These are phyloP conservation scores for Tadarida brasiliensis DNA, from an alignment of 2,797 vertebrate genomes.

Conservation along the genomic window DNA sequence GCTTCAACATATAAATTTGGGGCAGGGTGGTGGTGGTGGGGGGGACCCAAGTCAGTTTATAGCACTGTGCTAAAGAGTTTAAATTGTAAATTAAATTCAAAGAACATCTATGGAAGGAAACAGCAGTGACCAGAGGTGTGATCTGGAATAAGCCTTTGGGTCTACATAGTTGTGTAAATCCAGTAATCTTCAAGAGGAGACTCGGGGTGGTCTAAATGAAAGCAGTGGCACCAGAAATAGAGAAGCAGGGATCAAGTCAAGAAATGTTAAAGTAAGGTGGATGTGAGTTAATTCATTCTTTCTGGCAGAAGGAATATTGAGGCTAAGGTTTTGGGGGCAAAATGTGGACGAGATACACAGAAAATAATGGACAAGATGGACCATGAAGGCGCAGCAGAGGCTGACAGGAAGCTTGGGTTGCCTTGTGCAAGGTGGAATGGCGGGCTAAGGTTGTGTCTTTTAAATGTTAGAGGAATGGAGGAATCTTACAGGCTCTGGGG, in stretches of 20 bases:
- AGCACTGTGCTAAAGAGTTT: neutral
- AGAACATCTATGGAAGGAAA: neutral
- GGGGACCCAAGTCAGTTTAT: neutral
- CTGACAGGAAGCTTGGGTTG: neutral
- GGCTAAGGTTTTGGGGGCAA: neutral
- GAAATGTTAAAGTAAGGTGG: neutral
- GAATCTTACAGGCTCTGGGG: neutral
- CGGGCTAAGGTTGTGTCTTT: neutral
- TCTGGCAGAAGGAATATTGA: neutral
- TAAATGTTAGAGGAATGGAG: neutral
- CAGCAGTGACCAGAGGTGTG: neutral
- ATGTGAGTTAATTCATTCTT: neutral
- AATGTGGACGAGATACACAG: neutral
- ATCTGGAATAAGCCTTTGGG: neutral
- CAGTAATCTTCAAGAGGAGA: neutral
- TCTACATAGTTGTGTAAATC: neutral
- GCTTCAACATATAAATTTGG: neutral
- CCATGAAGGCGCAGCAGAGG: neutral
- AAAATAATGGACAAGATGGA: neutral
- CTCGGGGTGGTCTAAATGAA: neutral
- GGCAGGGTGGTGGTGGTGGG: too few species aligned
- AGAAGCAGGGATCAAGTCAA: neutral
- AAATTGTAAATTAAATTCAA: neutral
- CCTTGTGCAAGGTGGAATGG: neutral
- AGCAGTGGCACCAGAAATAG: neutral